Evolutionary conservation across 2,888 invertebrate species (phyloP), one percentile per base, ranked within the genome.

Genomic region (Rhamnusium bicolor): DNA sequence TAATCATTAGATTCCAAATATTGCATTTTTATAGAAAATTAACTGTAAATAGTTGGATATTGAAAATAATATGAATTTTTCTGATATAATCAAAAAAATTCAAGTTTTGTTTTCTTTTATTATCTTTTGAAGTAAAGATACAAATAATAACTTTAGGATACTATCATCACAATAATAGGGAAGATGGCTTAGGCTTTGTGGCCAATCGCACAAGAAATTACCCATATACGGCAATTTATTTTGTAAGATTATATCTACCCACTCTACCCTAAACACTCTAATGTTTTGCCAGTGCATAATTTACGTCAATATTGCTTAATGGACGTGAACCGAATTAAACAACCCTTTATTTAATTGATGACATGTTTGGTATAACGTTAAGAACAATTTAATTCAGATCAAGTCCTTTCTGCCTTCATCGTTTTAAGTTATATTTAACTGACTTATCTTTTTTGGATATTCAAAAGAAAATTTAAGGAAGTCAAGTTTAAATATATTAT

Each of bases 401-500:
- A 12, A 4, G 3, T 4, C 40, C n/a, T 12, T n/a, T 8, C 18
- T 16, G 2, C 14, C 0, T 7, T n/a, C 1, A 8, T 5, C 32
- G 6, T 29, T 18, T 32, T 16, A 18, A 27, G 8, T 32, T 24
- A 49, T n/a, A 21, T 29, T 32, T 62, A 2, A 19, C 6, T 14
- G 47, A 24, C 40, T 62, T 14, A 62, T 62, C 47, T n/a, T 16
- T 46, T 7, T 61, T 10, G n/a, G 21, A 24, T 7, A 2, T 27
- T n/a, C 12, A 18, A 32, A 40, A 4, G 62, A 21, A 24, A 46
- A 47, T 40, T 40, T 40, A 40, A 40, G 12, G 4, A 40, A 4
- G 40, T n/a, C 40, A 40, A n/a, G 3, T 40, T 40, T 56, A 67
- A 67, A 21, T 24, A 21, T 14, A 19, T 56, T 67, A 56, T 67